Evolutionary conservation across 2,888 invertebrate species (phyloP).

Genomic region (Pandemis corylana): DNA sequence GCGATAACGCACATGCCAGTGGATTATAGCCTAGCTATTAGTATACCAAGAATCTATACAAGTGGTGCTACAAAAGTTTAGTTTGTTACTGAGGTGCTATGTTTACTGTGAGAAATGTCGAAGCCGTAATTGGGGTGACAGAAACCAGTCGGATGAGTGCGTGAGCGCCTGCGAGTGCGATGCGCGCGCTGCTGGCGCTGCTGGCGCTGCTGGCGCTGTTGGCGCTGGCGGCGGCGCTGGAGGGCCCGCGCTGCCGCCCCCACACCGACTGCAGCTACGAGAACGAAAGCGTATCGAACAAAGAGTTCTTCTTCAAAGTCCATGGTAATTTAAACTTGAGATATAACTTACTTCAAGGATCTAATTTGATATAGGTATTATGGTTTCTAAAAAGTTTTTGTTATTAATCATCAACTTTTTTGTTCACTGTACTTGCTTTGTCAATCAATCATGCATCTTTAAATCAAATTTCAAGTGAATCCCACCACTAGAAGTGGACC

Average conservation of each 20-base stretch:
- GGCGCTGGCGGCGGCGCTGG: slow-evolving; percentile 2
- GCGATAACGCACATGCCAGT: neutral
- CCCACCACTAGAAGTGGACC: no score
- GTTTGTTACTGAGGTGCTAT: neutral
- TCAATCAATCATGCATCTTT: no score
- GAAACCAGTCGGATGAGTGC: neutral
- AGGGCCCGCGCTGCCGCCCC: slow-evolving; percentile 9
- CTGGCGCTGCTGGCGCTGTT: slow-evolving; percentile 5
- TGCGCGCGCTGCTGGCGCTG: slow-evolving; percentile 5
- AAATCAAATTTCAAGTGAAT: no score
- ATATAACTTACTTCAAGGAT: no score
- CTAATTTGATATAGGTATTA: no score
- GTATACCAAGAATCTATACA: neutral
- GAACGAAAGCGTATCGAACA: neutral
- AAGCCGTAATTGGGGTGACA: neutral
- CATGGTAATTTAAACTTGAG: neutral
- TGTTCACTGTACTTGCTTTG: no score
- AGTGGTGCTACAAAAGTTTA: neutral
- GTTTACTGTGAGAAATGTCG: neutral
- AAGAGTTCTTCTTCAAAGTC: neutral
- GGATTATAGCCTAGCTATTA: neutral
- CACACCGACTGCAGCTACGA: neutral
- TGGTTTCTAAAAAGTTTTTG: no score
- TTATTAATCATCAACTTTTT: no score
- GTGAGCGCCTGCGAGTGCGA: neutral